A percentile compares a stretch with the other conserved stretches of the same genome.
Evolutionary conservation across 1,140 invertebrate species (phyloP).

Genomic region (Procambarus clarkii): DNA sequence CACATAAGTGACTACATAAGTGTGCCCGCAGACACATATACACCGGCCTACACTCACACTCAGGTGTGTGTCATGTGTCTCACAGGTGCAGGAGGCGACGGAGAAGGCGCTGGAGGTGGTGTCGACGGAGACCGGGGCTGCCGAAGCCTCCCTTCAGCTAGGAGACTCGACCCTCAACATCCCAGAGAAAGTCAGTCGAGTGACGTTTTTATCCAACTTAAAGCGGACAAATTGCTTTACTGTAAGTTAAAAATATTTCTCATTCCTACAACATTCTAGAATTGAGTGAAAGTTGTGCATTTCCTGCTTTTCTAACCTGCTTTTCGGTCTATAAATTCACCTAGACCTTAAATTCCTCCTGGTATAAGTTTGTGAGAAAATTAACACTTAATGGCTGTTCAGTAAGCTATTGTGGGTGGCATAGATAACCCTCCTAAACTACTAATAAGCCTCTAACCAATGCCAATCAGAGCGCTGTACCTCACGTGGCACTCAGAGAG

Average conservation of each 20-base stretch:
- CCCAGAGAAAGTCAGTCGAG: background rate
- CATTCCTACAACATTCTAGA: too few species aligned
- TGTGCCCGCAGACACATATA: too few species aligned
- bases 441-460: too few species aligned
- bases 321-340: background rate
- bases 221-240: background rate
- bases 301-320: background rate
- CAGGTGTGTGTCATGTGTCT: background rate
- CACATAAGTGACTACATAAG: too few species aligned
- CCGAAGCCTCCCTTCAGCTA: background rate
- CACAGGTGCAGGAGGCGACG: background rate
- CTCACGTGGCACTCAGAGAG: too few species aligned
- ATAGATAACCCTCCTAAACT: background rate
- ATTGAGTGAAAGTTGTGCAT: too few species aligned
- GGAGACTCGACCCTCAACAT: background rate
- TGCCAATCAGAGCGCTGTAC: too few species aligned
- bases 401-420: background rate
- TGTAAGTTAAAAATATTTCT: background rate
- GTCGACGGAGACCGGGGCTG: background rate
- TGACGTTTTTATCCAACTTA: background rate
- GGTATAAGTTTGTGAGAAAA: too few species aligned
- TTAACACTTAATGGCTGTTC: background rate
- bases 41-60: too few species aligned
- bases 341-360: too few species aligned
- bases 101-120: background rate